Percentiles rank a stretch among this genome's conserved stretches.
phyloP scores from a whole-genome alignment of 2,113 vertebrate species.

The Apaloderma vittatum region DNA sequence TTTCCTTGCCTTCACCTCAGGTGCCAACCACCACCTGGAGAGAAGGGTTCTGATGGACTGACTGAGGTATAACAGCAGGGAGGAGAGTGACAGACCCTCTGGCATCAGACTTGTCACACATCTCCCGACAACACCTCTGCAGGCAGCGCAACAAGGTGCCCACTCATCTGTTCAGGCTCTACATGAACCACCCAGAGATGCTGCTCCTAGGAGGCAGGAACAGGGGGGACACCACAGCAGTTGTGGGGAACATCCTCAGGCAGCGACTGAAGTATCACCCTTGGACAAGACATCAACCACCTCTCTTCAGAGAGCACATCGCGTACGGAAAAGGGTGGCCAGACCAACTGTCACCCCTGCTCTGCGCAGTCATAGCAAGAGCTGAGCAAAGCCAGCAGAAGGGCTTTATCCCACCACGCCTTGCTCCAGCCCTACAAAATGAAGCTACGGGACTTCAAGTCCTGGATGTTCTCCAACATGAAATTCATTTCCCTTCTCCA shows the following conservation, averaged over 20 bases:
- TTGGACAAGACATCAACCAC: neutral
- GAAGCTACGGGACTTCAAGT: neutral
- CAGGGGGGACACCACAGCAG: neutral
- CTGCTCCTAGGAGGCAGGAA: neutral
- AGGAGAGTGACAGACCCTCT: neutral
- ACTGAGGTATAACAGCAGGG: neutral
- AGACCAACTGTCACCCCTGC: neutral
- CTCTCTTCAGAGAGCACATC: neutral
- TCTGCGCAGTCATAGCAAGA: neutral
- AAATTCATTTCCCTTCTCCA: neutral
- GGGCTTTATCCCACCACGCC: neutral
- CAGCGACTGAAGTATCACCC: rapidly evolving
- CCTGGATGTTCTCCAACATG: neutral
- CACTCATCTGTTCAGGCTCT: neutral
- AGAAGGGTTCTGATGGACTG: neutral
- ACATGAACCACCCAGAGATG: neutral
- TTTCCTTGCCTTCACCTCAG: neutral
- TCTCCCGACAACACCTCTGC: neutral
- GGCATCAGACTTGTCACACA: neutral
- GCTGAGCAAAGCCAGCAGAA: neutral
- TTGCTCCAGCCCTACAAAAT: neutral
- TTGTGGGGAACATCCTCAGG: neutral
- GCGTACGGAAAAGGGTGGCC: rapidly evolving
- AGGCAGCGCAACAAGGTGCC: rapidly evolving
- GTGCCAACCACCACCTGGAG: neutral